Evolutionary conservation across 1,140 invertebrate genomes (phyloP).

Genomic region (Microplitis demolitor): DNA sequence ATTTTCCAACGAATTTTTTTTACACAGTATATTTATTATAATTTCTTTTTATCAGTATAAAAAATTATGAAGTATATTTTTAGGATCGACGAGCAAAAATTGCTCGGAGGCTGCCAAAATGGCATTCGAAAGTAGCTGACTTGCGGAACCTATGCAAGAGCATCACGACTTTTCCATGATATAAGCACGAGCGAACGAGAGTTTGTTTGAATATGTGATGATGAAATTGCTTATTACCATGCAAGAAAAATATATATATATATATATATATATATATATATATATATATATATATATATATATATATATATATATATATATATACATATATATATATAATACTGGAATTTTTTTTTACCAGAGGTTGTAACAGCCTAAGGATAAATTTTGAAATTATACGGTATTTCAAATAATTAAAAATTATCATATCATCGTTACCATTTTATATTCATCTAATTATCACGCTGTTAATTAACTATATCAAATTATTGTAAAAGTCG

Average conservation of each 20-base stretch:
- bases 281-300: not conserved
- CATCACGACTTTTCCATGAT: conserved; percentile 5
- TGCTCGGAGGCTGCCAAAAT: conserved; percentile 5
- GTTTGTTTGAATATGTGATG: not conserved
- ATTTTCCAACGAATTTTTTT: too few species aligned
- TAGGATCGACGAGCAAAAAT: not conserved
- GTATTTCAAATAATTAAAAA: not conserved
- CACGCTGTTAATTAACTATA: too few species aligned
- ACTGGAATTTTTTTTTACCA: not conserved
- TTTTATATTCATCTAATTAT: too few species aligned
- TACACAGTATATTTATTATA: too few species aligned
- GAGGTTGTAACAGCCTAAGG: not conserved
- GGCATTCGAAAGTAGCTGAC: conserved; percentile 41
- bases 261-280: not conserved
- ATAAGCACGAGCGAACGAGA: not conserved
- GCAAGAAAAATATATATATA: not conserved
- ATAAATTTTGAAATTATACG: not conserved
- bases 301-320: not conserved
- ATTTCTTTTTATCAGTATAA: not conserved
- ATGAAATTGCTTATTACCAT: conserved; percentile 3
- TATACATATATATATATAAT: not conserved
- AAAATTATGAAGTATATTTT: not conserved
- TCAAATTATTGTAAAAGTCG: too few species aligned
- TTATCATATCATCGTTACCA: not conserved
- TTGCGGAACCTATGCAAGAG: conserved; percentile 31